Base-by-base conservation (phyloP, 2,113 vertebrate species). In the Chascanopsetta lugubris region DNA sequence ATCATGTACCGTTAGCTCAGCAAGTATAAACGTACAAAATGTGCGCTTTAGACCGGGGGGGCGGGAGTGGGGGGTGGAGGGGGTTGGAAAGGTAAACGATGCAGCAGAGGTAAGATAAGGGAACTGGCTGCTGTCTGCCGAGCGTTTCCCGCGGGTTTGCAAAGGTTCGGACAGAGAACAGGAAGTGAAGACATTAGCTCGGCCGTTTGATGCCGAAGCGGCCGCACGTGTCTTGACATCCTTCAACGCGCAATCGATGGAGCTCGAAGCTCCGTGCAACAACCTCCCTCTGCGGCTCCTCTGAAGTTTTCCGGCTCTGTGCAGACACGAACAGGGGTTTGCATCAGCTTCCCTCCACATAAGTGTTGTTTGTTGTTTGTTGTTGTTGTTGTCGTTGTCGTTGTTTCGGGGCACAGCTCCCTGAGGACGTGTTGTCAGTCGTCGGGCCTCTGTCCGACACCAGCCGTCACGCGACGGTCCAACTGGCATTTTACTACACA, bases 61-160 rank as follows among this genome's bases (percentile, higher is more conserved):
- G n/a, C n/a, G n/a, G n/a, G n/a, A n/a, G n/a, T n/a, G n/a, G n/a
- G n/a, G n/a, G n/a, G n/a, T n/a, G n/a, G n/a, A n/a, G n/a, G n/a
- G n/a, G n/a, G n/a, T n/a, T n/a, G n/a, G n/a, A n/a, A n/a, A n/a
- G n/a, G n/a, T n/a, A n/a, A n/a, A n/a, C n/a, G n/a, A n/a, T n/a
- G n/a, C 11, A 34, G 32, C 10, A 34, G 10, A 34, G 54, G 51
- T 71, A 66, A 45, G 17, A 10, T 50, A 34, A 34, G 9, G 17
- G 6, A 15, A 12, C 47, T 49, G 24, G 6, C 20, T 49, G 47
- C 24, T 25, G n/a, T 26, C 24, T 50, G 8, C 0, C n/a, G 48
- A 27, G 24, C 24, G n/a, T n/a, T 50, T 29, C 49, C 8, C 7
- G 6, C 18, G 49, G n/a, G 17, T 51, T 51, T 29, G 17, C 25